Base-by-base conservation (phyloP, 2,888 invertebrate genomes). In the Lacanobia wlatinum region DNA sequence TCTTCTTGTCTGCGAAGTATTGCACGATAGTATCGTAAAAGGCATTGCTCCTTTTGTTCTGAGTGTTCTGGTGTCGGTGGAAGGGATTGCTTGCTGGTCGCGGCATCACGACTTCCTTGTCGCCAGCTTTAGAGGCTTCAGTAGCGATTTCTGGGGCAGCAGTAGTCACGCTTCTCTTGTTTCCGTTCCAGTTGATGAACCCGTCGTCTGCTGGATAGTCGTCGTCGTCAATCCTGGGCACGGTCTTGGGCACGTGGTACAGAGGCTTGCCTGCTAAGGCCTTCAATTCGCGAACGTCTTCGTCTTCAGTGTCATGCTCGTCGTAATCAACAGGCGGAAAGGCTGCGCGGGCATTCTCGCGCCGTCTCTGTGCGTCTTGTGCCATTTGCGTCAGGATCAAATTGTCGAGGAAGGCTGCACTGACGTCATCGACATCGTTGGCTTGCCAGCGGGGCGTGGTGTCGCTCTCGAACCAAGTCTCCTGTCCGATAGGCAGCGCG, bases 351-450 rank as follows among this genome's bases (percentile, higher is more conserved):
- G 95, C 91, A 87, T 95, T 96, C 80, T 96, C 95, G 34, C 96
- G 94, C 12, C 96, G 95, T 75, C 94, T 91, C 82, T 95, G 93
- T 75, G 96, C 96, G 85, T 97, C 97, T 88, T 96, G 96, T 87
- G 97, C 97, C 96, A 97, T 97, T 90, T 97, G 97, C 2, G 97
- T 97, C 80, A 97, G 95, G 84, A 97, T 97, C 77, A 97, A 93
- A 89, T 97, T 97, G 87, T 97, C 97, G 70, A 97, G 94, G 90
- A 97, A 97, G 63, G 97, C 97, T 69, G 97, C 97, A 89, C 97
- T 97, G 89, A 95, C 96, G 91, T 93, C 96, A 92, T 96, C 96
- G 59, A 93, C 92, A 76, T 95, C 94, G 86, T 91, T 95, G 68
- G 93, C 87, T 70, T 92, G 93, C 95, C 94, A 96, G 80, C 91